Conservation (phyloP, 2,888 invertebrate species). For the Andrena bucephala region DNA sequence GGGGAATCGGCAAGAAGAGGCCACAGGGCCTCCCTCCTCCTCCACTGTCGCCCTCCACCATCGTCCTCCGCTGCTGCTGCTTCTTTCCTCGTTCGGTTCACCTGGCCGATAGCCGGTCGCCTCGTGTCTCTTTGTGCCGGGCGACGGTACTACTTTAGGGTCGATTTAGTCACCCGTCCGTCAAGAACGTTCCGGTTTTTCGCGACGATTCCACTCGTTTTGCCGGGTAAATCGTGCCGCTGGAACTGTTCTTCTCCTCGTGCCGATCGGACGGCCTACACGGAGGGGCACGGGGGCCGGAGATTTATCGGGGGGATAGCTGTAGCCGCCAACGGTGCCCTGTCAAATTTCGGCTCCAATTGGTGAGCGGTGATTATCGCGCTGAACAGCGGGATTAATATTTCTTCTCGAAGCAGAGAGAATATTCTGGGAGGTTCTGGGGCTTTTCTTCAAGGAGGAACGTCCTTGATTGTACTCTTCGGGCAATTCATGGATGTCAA, state of each 20-base stretch:
- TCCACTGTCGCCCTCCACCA: not conserved
- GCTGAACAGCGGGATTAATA: not conserved
- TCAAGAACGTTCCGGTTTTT: conserved; percentile 75
- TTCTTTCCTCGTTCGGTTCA: conserved; percentile 49
- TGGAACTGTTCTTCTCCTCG: conserved; percentile 43
- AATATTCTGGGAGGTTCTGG: not conserved
- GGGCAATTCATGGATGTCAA: not conserved
- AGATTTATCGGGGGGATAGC: conserved; percentile 50
- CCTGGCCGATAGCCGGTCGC: conserved; percentile 31
- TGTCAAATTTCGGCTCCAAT: conserved; percentile 49
- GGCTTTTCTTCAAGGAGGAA: not conserved
- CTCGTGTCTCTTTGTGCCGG: conserved; percentile 55
- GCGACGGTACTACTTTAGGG: conserved; percentile 80
- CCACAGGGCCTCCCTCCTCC: conserved; percentile 24
- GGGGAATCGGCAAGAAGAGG: conserved; percentile 61
- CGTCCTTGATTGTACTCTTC: conserved; percentile 10
- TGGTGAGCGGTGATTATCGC: conserved; percentile 41
- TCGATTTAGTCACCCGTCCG: conserved; percentile 81
- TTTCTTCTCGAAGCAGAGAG: not conserved
- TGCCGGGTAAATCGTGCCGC: conserved; percentile 57
- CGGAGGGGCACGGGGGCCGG: conserved; percentile 11
- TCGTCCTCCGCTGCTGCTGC: not conserved
- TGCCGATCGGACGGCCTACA: conserved; percentile 50
- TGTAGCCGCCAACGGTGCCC: conserved; percentile 19
- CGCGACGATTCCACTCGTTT: conserved; percentile 60